A percentile compares a stretch with the other conserved stretches of the same genome.
Evolutionary conservation across 2,797 vertebrate species (phyloP).

Genomic region (Phylloscopus collybita): DNA sequence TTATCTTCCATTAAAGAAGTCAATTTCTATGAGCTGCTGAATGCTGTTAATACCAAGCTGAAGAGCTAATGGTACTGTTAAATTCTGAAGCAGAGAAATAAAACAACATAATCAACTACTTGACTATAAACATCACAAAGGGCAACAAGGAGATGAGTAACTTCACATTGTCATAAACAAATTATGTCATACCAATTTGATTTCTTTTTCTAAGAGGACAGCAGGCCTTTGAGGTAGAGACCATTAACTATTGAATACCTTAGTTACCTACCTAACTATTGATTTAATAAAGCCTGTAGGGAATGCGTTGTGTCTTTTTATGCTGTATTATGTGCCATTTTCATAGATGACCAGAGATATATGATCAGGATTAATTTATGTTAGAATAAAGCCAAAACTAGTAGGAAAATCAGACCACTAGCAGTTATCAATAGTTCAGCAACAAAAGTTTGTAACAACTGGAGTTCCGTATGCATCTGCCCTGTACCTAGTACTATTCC

Average conservation of each 20-base stretch:
- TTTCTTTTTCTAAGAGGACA: not conserved
- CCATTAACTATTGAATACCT: not conserved
- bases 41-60: not conserved
- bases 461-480: not conserved
- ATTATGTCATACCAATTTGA: not conserved
- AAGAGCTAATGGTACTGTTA: not conserved
- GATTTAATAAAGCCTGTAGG: not conserved
- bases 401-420: not conserved
- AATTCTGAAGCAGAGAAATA: not conserved
- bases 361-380: not conserved
- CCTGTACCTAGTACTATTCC: not conserved
- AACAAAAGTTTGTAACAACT: not conserved
- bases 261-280: not conserved
- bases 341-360: not conserved
- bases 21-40: not conserved
- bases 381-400: not conserved
- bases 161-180: not conserved
- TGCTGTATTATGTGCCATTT: not conserved
- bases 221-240: not conserved
- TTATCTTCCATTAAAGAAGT: not conserved
- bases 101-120: not conserved
- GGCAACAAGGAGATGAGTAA: not conserved
- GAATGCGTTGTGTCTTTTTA: not conserved
- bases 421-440: not conserved
- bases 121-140: not conserved